Conservation (phyloP, 2,888 invertebrate species). For the Polyommatus iphigenia region DNA sequence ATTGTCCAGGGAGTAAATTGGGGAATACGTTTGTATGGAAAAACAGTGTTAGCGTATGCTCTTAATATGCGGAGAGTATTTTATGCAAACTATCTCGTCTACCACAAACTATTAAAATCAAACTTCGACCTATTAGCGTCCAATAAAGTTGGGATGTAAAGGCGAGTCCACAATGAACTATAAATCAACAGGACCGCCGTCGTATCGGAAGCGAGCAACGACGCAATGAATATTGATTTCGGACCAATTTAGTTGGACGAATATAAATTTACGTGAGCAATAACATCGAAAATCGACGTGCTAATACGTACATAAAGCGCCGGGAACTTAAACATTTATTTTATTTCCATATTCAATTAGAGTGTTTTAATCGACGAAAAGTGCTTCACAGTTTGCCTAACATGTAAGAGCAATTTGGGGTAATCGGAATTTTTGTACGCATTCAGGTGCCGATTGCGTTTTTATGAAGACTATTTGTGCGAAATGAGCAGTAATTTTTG, state of each 20-base stretch:
- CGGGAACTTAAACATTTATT: conserved; percentile 29
- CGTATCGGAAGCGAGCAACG: conserved; percentile 57
- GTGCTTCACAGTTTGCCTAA: conserved; percentile 24
- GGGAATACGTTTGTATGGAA: too few species aligned
- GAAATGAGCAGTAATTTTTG: neutral
- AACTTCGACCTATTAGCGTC: conserved; percentile 28
- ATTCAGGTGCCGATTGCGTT: conserved; percentile 10
- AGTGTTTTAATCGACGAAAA: conserved; percentile 14
- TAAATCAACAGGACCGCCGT: conserved; percentile 65
- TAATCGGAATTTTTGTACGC: conserved; percentile 11
- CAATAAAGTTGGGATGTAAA: conserved; percentile 33
- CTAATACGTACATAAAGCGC: conserved; percentile 34
- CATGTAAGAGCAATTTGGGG: conserved; percentile 24
- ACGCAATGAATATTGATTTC: conserved; percentile 69
- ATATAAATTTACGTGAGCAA: conserved; percentile 53
- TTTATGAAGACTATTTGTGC: neutral
- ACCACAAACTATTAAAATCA: conserved; percentile 20
- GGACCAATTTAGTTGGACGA: conserved; percentile 56
- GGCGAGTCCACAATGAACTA: conserved; percentile 50
- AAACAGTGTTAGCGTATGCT: too few species aligned
- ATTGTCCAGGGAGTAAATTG: too few species aligned
- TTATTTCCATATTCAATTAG: conserved; percentile 31
- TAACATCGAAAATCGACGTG: conserved; percentile 39
- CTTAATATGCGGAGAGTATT: neutral
- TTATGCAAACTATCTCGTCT: neutral